Evolutionary conservation across 1,140 invertebrate genomes (phyloP), one percentile per base, ranked within the genome.

Genomic region (Caenorhabditis brenneri): DNA sequence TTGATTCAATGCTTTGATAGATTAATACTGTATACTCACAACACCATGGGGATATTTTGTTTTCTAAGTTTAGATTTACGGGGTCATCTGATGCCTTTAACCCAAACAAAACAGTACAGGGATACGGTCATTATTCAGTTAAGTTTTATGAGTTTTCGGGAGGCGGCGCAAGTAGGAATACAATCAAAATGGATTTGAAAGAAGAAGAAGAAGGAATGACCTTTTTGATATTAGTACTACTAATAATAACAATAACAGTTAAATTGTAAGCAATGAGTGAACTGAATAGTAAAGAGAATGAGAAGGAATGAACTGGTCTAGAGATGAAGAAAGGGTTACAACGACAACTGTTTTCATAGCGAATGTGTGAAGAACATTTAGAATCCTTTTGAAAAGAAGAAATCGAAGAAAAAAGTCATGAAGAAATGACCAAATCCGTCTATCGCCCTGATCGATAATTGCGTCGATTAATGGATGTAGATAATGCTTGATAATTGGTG

Each of bases 391-490:
- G 12, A 65, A 19, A 36, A 65, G 19, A 10, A 36, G 46, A 58
- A 2, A n/a, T n/a, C n/a, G n/a, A n/a, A n/a, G n/a, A n/a, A 51
- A 53, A 51, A 80, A 51, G 31, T 22, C 24, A 36, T 24, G 48
- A 80, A 58, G 79, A 53, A 80, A 53, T 58, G 49, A 53, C 29
- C 53, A 53, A 53, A 58, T 55, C 49, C 49, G 79, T 53, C 48
- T 36, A 53, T 80, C 79, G 53, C 79, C 79, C 48, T 29, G 60
- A 65, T 83, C 60, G 49, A 74, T 83, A 83, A 74, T 83, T 83
- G 81, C 65, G 36, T 74, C 65, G 65, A 74, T 74, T 74, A 74
- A 74, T 74, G 65, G 65, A 42, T 74, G 33, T 42, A 74, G 65
- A 74, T 74, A 74, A 74, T 74, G 36, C n/a, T 74, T 74, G 65